These are phyloP conservation scores for Spongilla lacustris DNA, from an alignment of 37 sponge, comb jelly and placozoan genomes.

Conservation along the genomic window DNA sequence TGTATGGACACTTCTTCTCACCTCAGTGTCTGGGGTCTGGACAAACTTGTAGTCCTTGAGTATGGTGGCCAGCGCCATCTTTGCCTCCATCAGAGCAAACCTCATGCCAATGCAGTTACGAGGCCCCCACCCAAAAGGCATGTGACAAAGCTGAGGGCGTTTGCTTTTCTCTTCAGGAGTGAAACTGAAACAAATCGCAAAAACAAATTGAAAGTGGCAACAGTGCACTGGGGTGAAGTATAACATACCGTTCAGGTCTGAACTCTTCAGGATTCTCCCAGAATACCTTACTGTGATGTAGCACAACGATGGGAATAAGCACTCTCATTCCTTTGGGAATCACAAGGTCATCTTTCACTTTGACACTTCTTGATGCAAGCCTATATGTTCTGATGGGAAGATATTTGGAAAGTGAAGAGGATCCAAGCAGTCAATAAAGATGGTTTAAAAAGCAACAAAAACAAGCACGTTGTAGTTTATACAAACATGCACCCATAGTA, in stretches of 20 bases:
- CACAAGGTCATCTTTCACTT: background rate
- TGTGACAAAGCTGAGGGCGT: conserved; percentile 31
- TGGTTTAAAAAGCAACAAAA: too few species aligned
- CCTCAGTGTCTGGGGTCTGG: conserved; percentile 65
- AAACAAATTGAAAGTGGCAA: background rate
- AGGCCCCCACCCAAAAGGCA: conserved; percentile 76
- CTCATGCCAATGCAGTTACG: conserved; percentile 73
- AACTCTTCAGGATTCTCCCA: conserved; percentile 83
- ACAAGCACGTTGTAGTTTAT: too few species aligned
- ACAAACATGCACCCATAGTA: too few species aligned
- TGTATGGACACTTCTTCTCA: background rate
- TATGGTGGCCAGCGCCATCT: conserved; percentile 55
- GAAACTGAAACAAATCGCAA: conserved; percentile 34
- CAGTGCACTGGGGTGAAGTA: background rate
- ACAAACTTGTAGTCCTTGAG: conserved; percentile 51
- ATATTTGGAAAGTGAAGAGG: too few species aligned
- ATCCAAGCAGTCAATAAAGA: too few species aligned
- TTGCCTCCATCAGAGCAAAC: conserved; percentile 76
- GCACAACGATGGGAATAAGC: conserved; percentile 30
- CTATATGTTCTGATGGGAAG: background rate
- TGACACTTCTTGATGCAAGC: background rate
- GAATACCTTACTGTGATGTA: conserved; percentile 71
- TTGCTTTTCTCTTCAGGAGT: conserved; percentile 57
- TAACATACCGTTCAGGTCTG: conserved; percentile 69
- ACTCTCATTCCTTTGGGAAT: conserved; percentile 51